Conservation (phyloP, 2,113 vertebrate genomes). For the Capreolus pygargus region DNA sequence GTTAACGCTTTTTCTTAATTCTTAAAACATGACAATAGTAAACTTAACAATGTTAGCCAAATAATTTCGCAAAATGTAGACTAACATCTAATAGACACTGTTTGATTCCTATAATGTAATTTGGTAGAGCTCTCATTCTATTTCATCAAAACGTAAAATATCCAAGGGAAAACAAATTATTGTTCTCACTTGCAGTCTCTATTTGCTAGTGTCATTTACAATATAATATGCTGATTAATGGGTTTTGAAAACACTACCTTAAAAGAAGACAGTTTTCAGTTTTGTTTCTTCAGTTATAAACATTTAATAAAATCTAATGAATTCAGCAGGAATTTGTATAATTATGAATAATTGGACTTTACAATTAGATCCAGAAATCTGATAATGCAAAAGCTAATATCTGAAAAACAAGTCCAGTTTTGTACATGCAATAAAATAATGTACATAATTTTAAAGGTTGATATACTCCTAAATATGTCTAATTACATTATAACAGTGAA, state of each 20-base stretch:
- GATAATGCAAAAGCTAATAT: not conserved
- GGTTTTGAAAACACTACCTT: not conserved
- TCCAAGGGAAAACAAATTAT: not conserved
- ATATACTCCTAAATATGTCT: not conserved
- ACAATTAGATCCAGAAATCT: constrained; percentile 9
- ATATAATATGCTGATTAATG: not conserved
- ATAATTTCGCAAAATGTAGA: not conserved
- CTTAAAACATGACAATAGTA: not conserved
- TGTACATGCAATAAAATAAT: not conserved
- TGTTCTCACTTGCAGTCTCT: not conserved
- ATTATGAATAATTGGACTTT: not conserved
- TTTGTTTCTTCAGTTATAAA: constrained; percentile 10
- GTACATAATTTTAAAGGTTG: not conserved
- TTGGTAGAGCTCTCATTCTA: not conserved
- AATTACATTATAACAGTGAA: not conserved
- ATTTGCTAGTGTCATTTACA: not conserved
- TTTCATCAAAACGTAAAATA: not conserved
- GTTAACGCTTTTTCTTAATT: not conserved
- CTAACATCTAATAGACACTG: not conserved
- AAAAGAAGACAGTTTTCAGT: not conserved
- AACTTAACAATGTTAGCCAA: not conserved
- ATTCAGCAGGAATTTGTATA: not conserved
- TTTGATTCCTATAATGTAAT: not conserved
- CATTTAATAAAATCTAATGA: not conserved
- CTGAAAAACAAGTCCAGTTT: not conserved